These are phyloP conservation scores for Macaca mulatta DNA, from an alignment of 2,113 vertebrate genomes.

Conservation along the genomic window DNA sequence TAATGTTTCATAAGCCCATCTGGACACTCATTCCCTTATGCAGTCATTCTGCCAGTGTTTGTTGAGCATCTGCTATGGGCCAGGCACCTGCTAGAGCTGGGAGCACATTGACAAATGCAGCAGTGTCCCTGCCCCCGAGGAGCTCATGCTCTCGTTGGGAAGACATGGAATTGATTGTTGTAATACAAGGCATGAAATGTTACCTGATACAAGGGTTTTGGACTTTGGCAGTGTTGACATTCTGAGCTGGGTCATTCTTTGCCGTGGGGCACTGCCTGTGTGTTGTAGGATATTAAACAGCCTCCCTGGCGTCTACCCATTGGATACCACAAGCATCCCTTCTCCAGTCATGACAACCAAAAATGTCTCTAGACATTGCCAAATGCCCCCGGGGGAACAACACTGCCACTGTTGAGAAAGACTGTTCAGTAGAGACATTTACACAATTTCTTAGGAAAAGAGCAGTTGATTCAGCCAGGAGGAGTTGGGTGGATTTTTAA, in stretches of 20 bases:
- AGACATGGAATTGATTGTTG: neutral
- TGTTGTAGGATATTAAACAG: neutral
- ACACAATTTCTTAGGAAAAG: constrained; percentile 13
- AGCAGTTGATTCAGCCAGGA: neutral
- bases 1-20: neutral
- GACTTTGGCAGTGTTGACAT: neutral
- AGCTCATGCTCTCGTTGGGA: neutral
- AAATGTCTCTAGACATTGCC: neutral
- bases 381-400: neutral
- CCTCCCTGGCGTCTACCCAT: neutral
- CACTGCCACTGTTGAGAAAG: neutral
- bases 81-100: constrained; percentile 32
- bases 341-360: neutral
- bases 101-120: neutral
- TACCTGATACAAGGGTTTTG: neutral
- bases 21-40: neutral
- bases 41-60: constrained; percentile 46
- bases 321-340: neutral
- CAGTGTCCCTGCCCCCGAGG: neutral
- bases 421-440: neutral
- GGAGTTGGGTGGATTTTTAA: neutral
- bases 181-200: neutral
- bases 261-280: neutral
- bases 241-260: neutral
- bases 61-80: constrained; percentile 46